Evolutionary conservation across 2,113 vertebrate species (phyloP), one percentile per base, ranked within the genome.

Genomic region (Hippocampus zosterae): DNA sequence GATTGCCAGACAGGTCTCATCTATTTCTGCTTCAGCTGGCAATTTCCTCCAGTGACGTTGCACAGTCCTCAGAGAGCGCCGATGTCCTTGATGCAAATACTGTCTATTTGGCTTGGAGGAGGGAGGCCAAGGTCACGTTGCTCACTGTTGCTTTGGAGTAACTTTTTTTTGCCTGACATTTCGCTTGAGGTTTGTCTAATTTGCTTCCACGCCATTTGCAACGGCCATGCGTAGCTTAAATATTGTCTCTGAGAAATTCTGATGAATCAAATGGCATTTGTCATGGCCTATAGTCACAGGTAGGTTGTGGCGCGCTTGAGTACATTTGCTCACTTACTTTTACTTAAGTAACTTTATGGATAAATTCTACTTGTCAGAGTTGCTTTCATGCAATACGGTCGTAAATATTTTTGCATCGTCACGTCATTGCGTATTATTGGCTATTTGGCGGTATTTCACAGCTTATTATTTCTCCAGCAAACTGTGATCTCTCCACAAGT

Each of bases 31-130:
- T 60, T 69, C 42, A 80, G 67, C 25, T 55, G 29, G 70, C 56
- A 69, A 69, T 78, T 82, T 66, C 68, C 56, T 52, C 46, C 63
- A 81, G 73, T 57, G 68, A 74, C 41, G 80, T 75, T 66, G 21
- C 3, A 69, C 41, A 60, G 8, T 68, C 77, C 63, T 80, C 71
- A 60, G 79, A 74, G 79, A 81, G 68, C 55, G 16, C 57, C 53
- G 25, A 5, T 68, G 76, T 76, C 80, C 81, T 82, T 79, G 79
- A 65, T 70, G 68, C 59, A 65, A 25, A 42, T 16, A 60, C 46
- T 50, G 46, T 74, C 59, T 23, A 56, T 78, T 78, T 74, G 60
- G 67, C 74, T 27, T 23, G 67, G 60, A 67, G 59, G 61, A 72
- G 72, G 33, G 60, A 67, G 40, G 72, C 21, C 57, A 56, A 76